Base-by-base conservation (phyloP, 2,888 invertebrate species). In the Holacanthella duospinosa region DNA sequence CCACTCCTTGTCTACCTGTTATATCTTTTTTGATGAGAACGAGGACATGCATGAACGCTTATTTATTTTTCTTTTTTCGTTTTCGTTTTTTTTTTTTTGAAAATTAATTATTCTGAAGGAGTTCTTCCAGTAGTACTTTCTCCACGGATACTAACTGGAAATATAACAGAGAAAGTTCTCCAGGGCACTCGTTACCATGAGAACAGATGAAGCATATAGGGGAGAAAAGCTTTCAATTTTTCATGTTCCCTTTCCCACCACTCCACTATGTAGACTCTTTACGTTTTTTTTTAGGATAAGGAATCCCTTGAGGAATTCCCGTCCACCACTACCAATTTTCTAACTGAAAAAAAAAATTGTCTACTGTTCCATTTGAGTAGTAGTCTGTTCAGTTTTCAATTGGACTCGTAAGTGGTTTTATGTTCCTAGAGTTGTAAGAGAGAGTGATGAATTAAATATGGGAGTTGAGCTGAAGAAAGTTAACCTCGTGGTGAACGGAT, bases 401-500 rank as follows among this genome's bases (percentile, higher is more conserved):
- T 48, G 48, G 19, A 9, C 21, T 48, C 48, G 16, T 48, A 48
- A 48, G 48, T 48, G 48, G 48, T 48, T 48, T 21, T 48, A 48
- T 48, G 21, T 48, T 21, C 12, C n/a, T n/a, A n/a, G 48, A 48
- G 48, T 4, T n/a, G 21, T 12, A n/a, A 21, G 48, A 48, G 48
- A 48, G n/a, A 48, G 48, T 48, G 16, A 16, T 48, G 48, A 48
- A 48, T 48, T 48, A 48, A 48, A 48, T 48, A 48, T 48, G 36
- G 36, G 36, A 36, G 36, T 36, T 12, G 36, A 36, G 36, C 16
- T 16, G 36, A 36, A 16, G 36, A 36, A 16, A 36, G 16, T n/a
- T n/a, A n/a, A n/a, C n/a, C n/a, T n/a, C n/a, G n/a, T n/a, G n/a
- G n/a, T n/a, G n/a, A n/a, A n/a, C n/a, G n/a, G n/a, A n/a, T n/a